Conservation (phyloP, 2,888 invertebrate genomes). For the Isotomurus palustris region DNA sequence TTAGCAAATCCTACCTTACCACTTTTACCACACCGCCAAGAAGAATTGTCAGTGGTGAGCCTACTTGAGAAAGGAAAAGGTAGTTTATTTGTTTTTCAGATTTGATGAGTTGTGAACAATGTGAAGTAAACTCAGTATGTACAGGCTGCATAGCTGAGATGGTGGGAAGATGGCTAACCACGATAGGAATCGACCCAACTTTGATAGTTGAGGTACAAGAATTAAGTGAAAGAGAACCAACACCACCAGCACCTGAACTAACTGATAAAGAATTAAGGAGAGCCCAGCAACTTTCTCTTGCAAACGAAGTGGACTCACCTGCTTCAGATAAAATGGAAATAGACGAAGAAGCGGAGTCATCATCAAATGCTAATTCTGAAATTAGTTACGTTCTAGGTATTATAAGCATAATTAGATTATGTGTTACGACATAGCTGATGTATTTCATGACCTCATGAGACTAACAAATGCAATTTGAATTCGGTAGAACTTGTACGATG, state of each 20-base stretch:
- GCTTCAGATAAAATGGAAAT: constrained; percentile 3
- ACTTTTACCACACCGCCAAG: constrained; percentile 22
- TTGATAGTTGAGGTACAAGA: constrained; percentile 49
- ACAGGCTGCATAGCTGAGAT: constrained; percentile 82
- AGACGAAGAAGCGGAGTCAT: constrained; percentile 15
- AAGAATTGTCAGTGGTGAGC: constrained; percentile 48
- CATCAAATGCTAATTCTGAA: constrained; percentile 27
- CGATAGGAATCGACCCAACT: constrained; percentile 65
- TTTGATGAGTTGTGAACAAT: not conserved
- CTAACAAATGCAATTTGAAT: too few species aligned
- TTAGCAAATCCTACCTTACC: constrained; percentile 29
- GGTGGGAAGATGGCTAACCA: constrained; percentile 78
- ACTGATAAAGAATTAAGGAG: constrained; percentile 15
- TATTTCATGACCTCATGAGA: not conserved
- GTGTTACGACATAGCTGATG: too few species aligned
- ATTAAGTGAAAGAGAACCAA: constrained; percentile 16
- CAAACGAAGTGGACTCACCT: not conserved
- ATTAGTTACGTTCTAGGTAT: constrained; percentile 28
- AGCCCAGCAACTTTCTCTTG: constrained; percentile 3
- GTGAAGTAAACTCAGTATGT: too few species aligned
- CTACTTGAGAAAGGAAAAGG: constrained; percentile 52
- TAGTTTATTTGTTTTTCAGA: constrained; percentile 25
- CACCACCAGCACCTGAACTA: constrained; percentile 13
- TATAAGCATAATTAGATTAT: too few species aligned
- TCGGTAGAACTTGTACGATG: constrained; percentile 44